Evolutionary conservation across 2,113 vertebrate species (phyloP), one percentile per base, ranked within the genome.

Genomic region (Anolis sagrei): DNA sequence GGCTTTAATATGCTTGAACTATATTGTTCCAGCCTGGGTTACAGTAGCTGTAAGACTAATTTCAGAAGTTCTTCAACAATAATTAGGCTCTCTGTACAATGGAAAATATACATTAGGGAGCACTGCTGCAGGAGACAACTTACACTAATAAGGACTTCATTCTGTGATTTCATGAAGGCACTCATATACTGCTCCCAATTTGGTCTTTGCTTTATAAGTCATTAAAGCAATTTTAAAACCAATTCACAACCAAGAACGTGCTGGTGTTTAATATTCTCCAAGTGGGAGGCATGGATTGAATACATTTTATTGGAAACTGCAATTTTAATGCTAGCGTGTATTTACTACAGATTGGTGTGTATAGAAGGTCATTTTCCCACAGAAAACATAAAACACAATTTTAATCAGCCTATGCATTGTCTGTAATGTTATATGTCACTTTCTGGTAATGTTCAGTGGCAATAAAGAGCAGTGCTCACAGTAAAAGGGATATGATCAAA

Each of bases 391-490:
- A 91, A 79, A 58, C 25, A 19, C 27, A 86, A 44, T 89, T 92
- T 93, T 92, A 90, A 93, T 75, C 81, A 89, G 29, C 27, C 82
- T 66, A 44, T 36, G 21, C 62, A 82, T 89, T 86, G 91, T 64
- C 83, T 89, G 68, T 85, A 90, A n/a, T 83, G 21, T 82, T 32
- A 88, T 58, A 84, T 36, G 83, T 91, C 89, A 94, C 44, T 88
- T 88, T 78, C 16, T 0, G 27, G 27, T 21, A 86, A 88, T 86
- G 76, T 90, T 88, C 70, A 88, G 86, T 61, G 86, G 29, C 29
- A 39, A 83, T 89, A 86, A 91, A 95, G 90, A 81, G 91, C 94
- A 93, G 84, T 14, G 48, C 79, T 84, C 79, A 9, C 14, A 66
- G 81, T 91, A 83, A 77, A 79, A 32, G 3, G 93, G 76, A 58